Conservation (phyloP, 2,888 invertebrate species). For the Incurvaria masculella region DNA sequence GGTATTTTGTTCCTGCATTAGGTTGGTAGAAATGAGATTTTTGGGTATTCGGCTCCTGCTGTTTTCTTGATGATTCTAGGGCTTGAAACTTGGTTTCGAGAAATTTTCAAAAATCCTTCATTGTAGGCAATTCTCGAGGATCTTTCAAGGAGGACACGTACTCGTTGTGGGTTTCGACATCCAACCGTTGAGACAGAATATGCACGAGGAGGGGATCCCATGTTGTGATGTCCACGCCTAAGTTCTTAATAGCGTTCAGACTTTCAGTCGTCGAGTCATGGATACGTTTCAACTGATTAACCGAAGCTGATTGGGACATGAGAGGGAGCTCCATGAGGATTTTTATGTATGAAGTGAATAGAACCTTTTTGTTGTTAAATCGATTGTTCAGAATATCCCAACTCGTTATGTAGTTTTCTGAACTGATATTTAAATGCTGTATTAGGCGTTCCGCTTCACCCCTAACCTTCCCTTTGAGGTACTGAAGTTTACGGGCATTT, state of each 20-base stretch:
- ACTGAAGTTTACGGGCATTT: too few species aligned
- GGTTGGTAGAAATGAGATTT: background rate
- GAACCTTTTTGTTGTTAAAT: too few species aligned
- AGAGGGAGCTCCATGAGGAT: too few species aligned
- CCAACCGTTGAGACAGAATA: background rate
- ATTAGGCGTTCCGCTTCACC: too few species aligned
- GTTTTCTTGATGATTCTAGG: background rate
- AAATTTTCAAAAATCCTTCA: background rate
- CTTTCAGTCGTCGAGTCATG: background rate
- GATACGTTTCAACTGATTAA: background rate
- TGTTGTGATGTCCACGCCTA: constrained; percentile 1
- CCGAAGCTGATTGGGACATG: background rate
- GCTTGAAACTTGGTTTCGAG: constrained; percentile 1
- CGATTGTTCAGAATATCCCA: too few species aligned
- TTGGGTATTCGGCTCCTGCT: background rate
- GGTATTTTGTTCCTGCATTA: background rate
- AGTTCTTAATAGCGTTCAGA: constrained; percentile 1
- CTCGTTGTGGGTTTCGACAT: background rate
- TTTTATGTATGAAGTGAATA: too few species aligned
- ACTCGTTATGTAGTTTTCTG: too few species aligned
- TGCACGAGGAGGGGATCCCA: background rate
- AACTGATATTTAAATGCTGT: too few species aligned
- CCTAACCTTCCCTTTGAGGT: too few species aligned
- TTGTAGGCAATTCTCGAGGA: constrained; percentile 1
- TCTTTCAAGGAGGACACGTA: constrained; percentile 2